These are phyloP conservation scores for Acleris holmiana DNA, from an alignment of 2,888 invertebrate genomes.

Conservation along the genomic window DNA sequence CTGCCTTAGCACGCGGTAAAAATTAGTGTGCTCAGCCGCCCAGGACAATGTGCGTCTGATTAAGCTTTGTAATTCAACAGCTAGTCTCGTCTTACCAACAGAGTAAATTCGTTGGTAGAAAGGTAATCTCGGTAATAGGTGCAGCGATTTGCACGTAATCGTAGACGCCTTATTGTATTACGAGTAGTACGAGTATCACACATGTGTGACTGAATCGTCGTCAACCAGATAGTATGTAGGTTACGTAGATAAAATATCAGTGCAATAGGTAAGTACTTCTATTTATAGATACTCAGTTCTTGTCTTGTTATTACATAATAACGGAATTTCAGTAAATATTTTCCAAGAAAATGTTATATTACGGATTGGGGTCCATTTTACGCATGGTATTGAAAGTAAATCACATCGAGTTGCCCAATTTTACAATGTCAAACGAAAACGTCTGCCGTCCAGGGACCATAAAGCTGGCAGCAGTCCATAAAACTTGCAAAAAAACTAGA, in stretches of 20 bases:
- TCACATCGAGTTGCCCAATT: constrained; percentile 61
- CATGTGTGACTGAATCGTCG: constrained; percentile 13
- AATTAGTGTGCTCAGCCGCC: too few species aligned
- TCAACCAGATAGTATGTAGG: constrained; percentile 17
- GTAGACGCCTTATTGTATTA: constrained; percentile 33
- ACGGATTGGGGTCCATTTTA: constrained; percentile 26
- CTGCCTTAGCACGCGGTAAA: too few species aligned
- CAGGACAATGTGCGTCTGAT: too few species aligned
- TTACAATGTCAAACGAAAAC: constrained; percentile 67
- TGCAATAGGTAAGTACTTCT: not conserved
- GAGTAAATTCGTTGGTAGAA: not conserved
- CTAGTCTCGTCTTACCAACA: too few species aligned
- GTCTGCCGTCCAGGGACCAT: constrained; percentile 68
- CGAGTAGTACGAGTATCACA: constrained; percentile 18
- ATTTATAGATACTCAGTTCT: not conserved
- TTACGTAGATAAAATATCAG: not conserved
- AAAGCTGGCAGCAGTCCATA: constrained; percentile 81
- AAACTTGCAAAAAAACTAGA: constrained; percentile 78
- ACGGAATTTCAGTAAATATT: not conserved
- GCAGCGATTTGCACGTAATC: constrained; percentile 21
- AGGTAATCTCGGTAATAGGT: constrained; percentile 9
- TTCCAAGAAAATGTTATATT: constrained; percentile 20
- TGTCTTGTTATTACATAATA: not conserved
- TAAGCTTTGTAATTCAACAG: too few species aligned
- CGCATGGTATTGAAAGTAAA: constrained; percentile 50